Evolutionary conservation across 2,797 vertebrate genomes (phyloP).

Genomic region (Platyrinchus mystaceus): DNA sequence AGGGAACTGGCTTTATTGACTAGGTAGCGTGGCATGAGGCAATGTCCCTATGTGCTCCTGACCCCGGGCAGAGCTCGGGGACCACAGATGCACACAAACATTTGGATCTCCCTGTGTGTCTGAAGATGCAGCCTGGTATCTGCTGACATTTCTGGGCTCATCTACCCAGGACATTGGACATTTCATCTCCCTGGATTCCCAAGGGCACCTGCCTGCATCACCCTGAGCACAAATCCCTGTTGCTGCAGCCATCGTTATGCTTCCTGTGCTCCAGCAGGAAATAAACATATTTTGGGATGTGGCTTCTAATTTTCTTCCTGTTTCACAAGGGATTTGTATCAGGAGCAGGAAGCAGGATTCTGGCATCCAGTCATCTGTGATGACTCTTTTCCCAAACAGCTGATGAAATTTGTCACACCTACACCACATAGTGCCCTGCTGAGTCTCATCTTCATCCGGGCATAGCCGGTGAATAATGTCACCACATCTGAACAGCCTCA

Average conservation of each 20-base stretch:
- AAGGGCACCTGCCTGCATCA: background rate
- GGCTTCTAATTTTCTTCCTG: background rate
- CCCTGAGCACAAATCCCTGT: background rate
- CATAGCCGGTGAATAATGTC: background rate
- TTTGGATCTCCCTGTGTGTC: fast-evolving
- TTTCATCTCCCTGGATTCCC: background rate
- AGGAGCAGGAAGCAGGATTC: background rate
- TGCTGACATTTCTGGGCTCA: background rate
- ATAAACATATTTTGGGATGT: background rate
- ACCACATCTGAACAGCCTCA: background rate
- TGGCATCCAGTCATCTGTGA: background rate
- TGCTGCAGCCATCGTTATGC: fast-evolving
- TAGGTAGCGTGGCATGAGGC: background rate
- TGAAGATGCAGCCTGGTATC: background rate
- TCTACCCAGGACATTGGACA: fast-evolving
- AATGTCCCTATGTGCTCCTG: background rate
- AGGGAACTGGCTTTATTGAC: constrained; percentile 21
- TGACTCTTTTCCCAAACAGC: background rate
- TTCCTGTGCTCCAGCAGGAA: background rate
- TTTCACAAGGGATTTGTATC: background rate
- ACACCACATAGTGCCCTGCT: fast-evolving
- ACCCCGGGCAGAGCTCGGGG: fast-evolving
- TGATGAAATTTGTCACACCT: background rate
- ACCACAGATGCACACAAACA: background rate
- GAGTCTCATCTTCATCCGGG: background rate